Evolutionary conservation across 1,140 invertebrate species (phyloP), one percentile per base, ranked within the genome.

Genomic region (Pseudomyrmex sp.): DNA sequence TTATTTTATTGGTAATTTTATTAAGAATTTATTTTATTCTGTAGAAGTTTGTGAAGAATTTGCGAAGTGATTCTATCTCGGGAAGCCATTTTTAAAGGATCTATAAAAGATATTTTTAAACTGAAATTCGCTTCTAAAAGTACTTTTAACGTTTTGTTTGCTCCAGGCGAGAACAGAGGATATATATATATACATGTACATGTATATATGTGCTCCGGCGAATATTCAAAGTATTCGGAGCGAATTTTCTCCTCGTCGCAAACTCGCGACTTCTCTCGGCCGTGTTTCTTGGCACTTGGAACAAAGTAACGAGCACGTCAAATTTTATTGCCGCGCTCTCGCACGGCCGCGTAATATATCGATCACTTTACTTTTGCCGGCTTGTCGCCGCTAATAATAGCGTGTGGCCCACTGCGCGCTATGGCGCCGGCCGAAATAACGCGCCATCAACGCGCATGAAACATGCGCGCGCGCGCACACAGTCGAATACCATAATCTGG

Each of bases 311-410:
- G 69, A 74, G 62, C 59, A 58, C 84, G 77, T 85, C 77, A 70
- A 82, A 85, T 85, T 85, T 74, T 70, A 87, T 85, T 62, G 74
- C 20, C 52, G 76, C 26, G 73, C 66, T 69, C 84, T 54, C 69
- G 48, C 66, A 46, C 26, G 52, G 58, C 56, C 58, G 74, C 69
- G 54, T 68, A 68, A 68, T 83, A 82, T 54, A 85, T 72, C 86
- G 87, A 88, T 88, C 52, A 80, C 72, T 72, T 61, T 63, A 48
- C 87, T 82, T 82, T 82, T 62, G 62, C 77, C 72, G 75, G 82
- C 69, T 79, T 66, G 59, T 63, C 77, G 50, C n/a, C 26, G 65
- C 87, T 88, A 88, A 88, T 85, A 88, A 88, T 88, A 88, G 79
- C 61, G 69, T 82, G 85, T 88, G 77, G 77, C 86, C 87, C 83